phyloP scores from a whole-genome alignment of 2,888 invertebrate genomes.

The Drosophila tripunctata region DNA sequence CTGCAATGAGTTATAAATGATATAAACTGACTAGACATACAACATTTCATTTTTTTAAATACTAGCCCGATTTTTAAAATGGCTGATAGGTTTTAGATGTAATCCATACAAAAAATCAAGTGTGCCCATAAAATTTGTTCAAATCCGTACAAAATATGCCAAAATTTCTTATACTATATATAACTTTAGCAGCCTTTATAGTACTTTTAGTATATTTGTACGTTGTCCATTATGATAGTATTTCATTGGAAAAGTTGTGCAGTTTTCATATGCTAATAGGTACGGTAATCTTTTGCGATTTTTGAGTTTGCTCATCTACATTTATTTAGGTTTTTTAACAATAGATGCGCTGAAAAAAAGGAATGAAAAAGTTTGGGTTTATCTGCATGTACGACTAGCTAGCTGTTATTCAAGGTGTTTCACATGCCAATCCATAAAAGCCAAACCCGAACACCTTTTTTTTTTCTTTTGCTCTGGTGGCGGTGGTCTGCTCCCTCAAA shows the following conservation, averaged over 20 bases:
- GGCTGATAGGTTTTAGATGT: too few relatives aligned
- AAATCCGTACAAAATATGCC: too few relatives aligned
- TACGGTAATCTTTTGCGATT: neutral
- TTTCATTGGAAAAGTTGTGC: neutral
- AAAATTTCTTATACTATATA: too few relatives aligned
- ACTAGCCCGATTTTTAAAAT: too few relatives aligned
- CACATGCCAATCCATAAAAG: conserved; percentile 67
- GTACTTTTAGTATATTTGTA: too few relatives aligned
- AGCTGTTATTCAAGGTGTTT: conserved; percentile 22
- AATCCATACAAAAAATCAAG: too few relatives aligned
- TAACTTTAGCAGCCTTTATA: too few relatives aligned
- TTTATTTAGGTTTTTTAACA: conserved; percentile 23
- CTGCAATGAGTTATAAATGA: too few relatives aligned
- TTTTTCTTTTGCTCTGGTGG: neutral
- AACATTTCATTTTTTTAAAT: too few relatives aligned
- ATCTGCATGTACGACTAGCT: conserved; percentile 21
- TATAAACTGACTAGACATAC: too few relatives aligned
- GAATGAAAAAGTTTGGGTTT: conserved; percentile 15
- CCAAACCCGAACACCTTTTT: conserved; percentile 7
- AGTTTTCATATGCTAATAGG: neutral
- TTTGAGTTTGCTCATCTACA: neutral
- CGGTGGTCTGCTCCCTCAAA: conserved; percentile 1
- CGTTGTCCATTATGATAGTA: too few relatives aligned
- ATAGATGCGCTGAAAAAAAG: conserved; percentile 1
- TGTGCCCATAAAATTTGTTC: too few relatives aligned